These are phyloP conservation scores for Oasisia sp. DNA, from an alignment of 2,888 invertebrate genomes.

Conservation along the genomic window DNA sequence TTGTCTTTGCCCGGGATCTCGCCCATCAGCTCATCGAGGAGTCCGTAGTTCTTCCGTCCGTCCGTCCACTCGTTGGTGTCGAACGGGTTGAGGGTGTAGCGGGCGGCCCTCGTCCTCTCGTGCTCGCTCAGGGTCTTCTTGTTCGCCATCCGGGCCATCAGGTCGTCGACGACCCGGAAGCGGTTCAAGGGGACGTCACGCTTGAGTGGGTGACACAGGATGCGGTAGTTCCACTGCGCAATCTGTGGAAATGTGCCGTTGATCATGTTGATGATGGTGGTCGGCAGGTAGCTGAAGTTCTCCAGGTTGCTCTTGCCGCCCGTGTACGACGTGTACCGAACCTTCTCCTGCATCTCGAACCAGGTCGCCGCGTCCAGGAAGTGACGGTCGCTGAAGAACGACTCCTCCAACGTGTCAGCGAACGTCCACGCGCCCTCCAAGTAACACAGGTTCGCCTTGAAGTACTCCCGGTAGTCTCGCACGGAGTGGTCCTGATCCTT, in stretches of 20 bases:
- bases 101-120: slow-evolving; percentile 34
- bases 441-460: slow-evolving; percentile 55
- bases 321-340: slow-evolving; percentile 49
- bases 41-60: slow-evolving; percentile 29
- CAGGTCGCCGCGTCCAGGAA: slow-evolving; percentile 49
- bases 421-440: slow-evolving; percentile 56
- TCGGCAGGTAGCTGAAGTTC: slow-evolving; percentile 54
- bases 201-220: slow-evolving; percentile 48
- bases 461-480: slow-evolving; percentile 52
- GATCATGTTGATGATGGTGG: slow-evolving; percentile 45
- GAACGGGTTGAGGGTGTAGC: slow-evolving; percentile 24
- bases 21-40: slow-evolving; percentile 46
- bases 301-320: slow-evolving; percentile 49
- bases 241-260: slow-evolving; percentile 33
- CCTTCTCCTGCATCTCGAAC: slow-evolving; percentile 53
- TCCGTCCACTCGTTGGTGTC: background rate
- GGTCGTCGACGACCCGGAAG: slow-evolving; percentile 47
- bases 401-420: slow-evolving; percentile 46
- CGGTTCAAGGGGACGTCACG: slow-evolving; percentile 33
- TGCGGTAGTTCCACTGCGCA: slow-evolving; percentile 44
- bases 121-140: slow-evolving; percentile 32
- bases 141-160: slow-evolving; percentile 40
- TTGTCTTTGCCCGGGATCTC: slow-evolving; percentile 51
- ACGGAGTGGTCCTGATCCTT: slow-evolving; percentile 44
- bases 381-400: slow-evolving; percentile 56